Conservation (phyloP, 2,888 invertebrate genomes). For the Ctenicera cuprea region DNA sequence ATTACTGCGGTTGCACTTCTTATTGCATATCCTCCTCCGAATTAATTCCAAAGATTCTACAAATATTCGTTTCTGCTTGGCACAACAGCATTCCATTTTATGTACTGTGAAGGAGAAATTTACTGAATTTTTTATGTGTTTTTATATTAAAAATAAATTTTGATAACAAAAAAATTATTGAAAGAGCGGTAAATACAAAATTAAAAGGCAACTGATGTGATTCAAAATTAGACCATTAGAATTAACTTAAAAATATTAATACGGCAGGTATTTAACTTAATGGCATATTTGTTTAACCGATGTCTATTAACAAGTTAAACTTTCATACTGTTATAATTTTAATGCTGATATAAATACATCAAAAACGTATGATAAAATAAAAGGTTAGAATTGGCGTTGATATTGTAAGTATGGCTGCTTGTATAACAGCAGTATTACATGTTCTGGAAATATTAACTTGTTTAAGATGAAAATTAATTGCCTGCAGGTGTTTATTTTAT, state of each 20-base stretch:
- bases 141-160: not conserved
- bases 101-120: not conserved
- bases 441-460: too few relatives aligned
- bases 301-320: too few relatives aligned
- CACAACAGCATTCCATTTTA: slow-evolving; percentile 33
- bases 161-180: not conserved
- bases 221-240: slow-evolving; percentile 16
- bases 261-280: too few relatives aligned
- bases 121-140: not conserved
- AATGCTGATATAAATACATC: too few relatives aligned
- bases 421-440: too few relatives aligned
- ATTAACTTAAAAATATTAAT: not conserved
- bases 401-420: too few relatives aligned
- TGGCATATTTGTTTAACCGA: too few relatives aligned
- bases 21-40: slow-evolving; percentile 73
- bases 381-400: too few relatives aligned
- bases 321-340: too few relatives aligned
- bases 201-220: not conserved
- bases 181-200: not conserved
- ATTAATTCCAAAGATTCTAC: slow-evolving; percentile 61
- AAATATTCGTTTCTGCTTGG: not conserved
- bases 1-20: slow-evolving; percentile 72
- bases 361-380: too few relatives aligned
- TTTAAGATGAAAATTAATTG: not conserved
- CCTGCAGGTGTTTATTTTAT: not conserved